Evolutionary conservation across 2,113 vertebrate genomes (phyloP), one percentile per base, ranked within the genome.

Genomic region (Poeciliopsis turrubarensis): DNA sequence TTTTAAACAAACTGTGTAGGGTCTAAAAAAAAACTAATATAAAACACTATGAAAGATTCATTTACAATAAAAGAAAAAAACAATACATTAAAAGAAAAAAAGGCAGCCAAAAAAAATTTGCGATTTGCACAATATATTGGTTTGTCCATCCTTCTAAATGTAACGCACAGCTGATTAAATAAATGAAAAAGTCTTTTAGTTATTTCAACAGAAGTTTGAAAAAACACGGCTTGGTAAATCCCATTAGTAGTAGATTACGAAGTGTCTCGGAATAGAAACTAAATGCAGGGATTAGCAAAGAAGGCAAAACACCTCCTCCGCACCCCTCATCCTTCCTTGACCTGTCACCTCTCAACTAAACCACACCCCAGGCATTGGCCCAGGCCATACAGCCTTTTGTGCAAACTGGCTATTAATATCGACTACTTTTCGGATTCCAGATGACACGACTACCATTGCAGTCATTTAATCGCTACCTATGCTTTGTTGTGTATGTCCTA

Each of bases 211-310:
- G 17, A 65, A 25, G 51, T 57, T n/a, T 57, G 25, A 73, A 71
- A 77, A 87, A 84, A 60, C 86, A 88, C 87, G 72, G 51, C 79
- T 81, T 44, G 22, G 62, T n/a, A 80, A 92, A 93, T 92, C 92
- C 89, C 79, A 91, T 93, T 93, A 93, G 81, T 60, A 68, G 67
- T 62, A 85, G 90, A 90, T 92, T 92, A 92, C 88, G 75, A 86
- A 75, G 82, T 77, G 70, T 73, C 90, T 91, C 69, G 73, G 86
- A 93, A 92, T 91, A 93, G 92, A 89, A 90, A 85, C 84, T 86
- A 90, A 92, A 81, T 76, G 87, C 87, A 88, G 61, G 92, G 89
- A 93, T 94, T 93, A 92, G 73, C 72, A 70, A 77, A 80, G 75
- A 83, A 79, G 74, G 66, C 63, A 72, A 27, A 60, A 69, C 65